These are phyloP conservation scores for Sympetrum striolatum DNA, from an alignment of 2,888 invertebrate species.

Conservation along the genomic window DNA sequence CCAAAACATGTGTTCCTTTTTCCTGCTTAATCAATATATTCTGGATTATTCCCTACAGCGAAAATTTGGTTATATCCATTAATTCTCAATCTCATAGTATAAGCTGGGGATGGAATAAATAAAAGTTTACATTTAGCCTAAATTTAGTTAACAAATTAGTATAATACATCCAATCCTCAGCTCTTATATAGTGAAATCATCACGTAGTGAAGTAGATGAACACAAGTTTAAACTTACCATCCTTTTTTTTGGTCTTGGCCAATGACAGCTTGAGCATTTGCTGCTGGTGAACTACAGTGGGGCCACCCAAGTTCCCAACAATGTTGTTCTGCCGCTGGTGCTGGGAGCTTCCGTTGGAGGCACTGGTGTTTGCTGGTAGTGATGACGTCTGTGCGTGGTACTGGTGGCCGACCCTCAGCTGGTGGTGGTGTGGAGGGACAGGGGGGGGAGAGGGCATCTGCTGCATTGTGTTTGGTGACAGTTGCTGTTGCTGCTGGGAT, in stretches of 20 bases:
- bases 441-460: slow-evolving; percentile 4
- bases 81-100: too few relatives aligned
- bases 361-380: not conserved
- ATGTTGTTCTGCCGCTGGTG: not conserved
- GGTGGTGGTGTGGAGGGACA: not conserved
- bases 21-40: too few relatives aligned
- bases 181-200: too few relatives aligned
- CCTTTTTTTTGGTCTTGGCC: slow-evolving; percentile 92
- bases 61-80: too few relatives aligned
- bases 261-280: slow-evolving; percentile 81
- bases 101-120: too few relatives aligned
- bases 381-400: slow-evolving; percentile 29
- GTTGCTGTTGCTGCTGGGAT: slow-evolving; percentile 45
- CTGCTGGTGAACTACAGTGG: slow-evolving; percentile 59
- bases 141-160: too few relatives aligned
- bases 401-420: slow-evolving; percentile 6
- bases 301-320: slow-evolving; percentile 51
- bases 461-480: slow-evolving; percentile 14
- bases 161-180: too few relatives aligned
- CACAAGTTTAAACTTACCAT: slow-evolving; percentile 66
- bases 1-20: too few relatives aligned
- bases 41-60: too few relatives aligned
- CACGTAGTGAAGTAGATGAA: too few relatives aligned
- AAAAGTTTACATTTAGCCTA: too few relatives aligned
- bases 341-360: slow-evolving; percentile 17